Percentiles rank a stretch among this genome's conserved stretches.
Conservation (phyloP, 2,888 invertebrate species). For the Cepaea hortensis region DNA sequence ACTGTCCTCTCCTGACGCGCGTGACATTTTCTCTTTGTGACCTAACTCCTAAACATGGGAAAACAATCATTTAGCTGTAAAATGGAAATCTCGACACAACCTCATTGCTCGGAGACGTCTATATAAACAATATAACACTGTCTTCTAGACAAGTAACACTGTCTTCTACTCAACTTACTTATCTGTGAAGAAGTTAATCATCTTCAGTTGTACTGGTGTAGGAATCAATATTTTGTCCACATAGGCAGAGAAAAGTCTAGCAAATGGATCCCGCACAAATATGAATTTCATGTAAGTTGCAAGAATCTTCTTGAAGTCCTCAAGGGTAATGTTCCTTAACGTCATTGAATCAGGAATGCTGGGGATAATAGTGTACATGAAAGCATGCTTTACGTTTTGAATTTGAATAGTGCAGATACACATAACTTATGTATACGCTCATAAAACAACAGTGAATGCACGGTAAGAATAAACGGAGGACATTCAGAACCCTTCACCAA, state of each 20-base stretch:
- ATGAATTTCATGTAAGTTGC: conserved; percentile 17
- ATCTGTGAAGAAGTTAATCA: background rate
- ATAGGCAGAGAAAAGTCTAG: conserved; percentile 45
- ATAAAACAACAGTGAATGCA: too few species aligned
- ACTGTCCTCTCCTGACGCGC: background rate
- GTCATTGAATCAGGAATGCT: conserved; percentile 3
- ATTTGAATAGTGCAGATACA: too few species aligned
- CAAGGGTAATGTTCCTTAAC: background rate
- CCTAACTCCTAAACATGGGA: too few species aligned
- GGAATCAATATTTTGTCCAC: conserved; percentile 45
- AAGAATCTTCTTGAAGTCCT: background rate
- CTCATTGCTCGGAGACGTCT: background rate
- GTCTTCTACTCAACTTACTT: background rate
- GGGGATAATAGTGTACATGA: background rate
- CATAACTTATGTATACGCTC: too few species aligned
- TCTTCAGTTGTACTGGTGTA: background rate
- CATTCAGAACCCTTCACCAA: too few species aligned
- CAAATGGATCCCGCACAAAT: conserved; percentile 40
- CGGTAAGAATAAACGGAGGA: too few species aligned
- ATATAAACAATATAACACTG: too few species aligned
- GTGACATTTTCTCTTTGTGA: too few species aligned
- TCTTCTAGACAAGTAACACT: too few species aligned
- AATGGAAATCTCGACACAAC: background rate
- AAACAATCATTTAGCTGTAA: background rate
- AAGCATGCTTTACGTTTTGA: background rate